A percentile compares a stretch with the other conserved stretches of the same genome.
phyloP scores from a whole-genome alignment of 2,888 invertebrate species.

The Cephus nigrinus region DNA sequence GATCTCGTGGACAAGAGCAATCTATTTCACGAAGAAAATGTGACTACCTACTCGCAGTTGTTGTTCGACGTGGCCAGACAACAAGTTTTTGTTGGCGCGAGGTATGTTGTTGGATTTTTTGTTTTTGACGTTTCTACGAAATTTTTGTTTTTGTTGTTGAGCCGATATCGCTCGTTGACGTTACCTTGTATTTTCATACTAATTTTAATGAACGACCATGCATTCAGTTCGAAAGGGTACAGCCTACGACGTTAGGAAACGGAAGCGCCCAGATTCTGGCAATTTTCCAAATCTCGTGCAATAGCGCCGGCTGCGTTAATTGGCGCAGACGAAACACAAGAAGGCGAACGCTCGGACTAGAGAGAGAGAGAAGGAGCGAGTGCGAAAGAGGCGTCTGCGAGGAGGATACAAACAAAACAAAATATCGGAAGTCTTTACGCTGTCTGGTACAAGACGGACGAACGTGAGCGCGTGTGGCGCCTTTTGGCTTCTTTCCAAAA shows the following conservation, averaged over 20 bases:
- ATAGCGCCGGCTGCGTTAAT: background rate
- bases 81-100: slow-evolving; percentile 90
- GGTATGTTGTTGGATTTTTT: slow-evolving; percentile 71
- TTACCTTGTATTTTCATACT: background rate
- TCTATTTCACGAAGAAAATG: slow-evolving; percentile 77
- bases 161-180: background rate
- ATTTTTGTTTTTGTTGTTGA: background rate
- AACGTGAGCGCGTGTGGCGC: background rate
- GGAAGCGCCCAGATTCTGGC: background rate
- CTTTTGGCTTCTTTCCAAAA: background rate
- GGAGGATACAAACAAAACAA: background rate
- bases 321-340: background rate
- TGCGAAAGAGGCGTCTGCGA: background rate
- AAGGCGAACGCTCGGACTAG: background rate
- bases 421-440: background rate
- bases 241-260: background rate
- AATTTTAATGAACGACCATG: background rate
- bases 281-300: background rate
- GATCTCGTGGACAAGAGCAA: slow-evolving; percentile 71
- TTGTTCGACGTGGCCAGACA: slow-evolving; percentile 88
- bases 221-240: background rate
- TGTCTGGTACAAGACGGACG: background rate
- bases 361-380: background rate
- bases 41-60: slow-evolving; percentile 84
- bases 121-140: background rate